A percentile compares a stretch with the other conserved stretches of the same genome.
phyloP scores from a whole-genome alignment of 2,113 vertebrate species.

The Polyodon spathula region DNA sequence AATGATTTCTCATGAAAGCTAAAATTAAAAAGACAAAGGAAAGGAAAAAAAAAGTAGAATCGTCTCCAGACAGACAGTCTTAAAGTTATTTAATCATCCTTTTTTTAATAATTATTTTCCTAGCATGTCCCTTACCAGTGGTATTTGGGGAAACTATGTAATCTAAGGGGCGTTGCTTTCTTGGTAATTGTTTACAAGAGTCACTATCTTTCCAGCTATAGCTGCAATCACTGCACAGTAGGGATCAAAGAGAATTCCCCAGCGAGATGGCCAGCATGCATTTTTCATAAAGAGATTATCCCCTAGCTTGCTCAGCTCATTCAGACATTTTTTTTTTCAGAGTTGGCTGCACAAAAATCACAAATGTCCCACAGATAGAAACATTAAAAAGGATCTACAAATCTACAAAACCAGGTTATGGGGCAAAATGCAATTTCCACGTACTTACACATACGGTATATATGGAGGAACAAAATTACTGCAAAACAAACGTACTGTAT shows the following conservation, averaged over 20 bases:
- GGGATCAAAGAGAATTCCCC: constrained; percentile 29
- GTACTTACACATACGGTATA: neutral
- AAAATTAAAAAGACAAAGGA: too few species aligned
- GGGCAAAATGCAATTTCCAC: neutral
- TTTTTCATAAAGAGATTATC: constrained; percentile 56
- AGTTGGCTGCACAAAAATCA: constrained; percentile 33
- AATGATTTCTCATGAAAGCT: too few species aligned
- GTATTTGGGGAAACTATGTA: neutral
- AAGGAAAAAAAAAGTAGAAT: too few species aligned
- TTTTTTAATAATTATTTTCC: constrained; percentile 4
- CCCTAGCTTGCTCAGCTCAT: constrained; percentile 35
- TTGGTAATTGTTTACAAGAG: constrained; percentile 25
- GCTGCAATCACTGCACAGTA: constrained; percentile 25
- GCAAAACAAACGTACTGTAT: too few species aligned
- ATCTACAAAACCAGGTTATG: neutral
- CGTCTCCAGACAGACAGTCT: neutral
- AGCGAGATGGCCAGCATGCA: constrained; percentile 39
- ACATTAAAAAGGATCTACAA: neutral
- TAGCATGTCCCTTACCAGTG: neutral
- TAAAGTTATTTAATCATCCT: neutral
- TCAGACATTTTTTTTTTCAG: constrained; percentile 24
- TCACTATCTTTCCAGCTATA: neutral
- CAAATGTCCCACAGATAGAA: neutral
- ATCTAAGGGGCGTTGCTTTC: constrained; percentile 2
- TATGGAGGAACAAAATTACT: neutral